Evolutionary conservation across 2,888 invertebrate genomes (phyloP).

Genomic region (Ectobius pallidus): DNA sequence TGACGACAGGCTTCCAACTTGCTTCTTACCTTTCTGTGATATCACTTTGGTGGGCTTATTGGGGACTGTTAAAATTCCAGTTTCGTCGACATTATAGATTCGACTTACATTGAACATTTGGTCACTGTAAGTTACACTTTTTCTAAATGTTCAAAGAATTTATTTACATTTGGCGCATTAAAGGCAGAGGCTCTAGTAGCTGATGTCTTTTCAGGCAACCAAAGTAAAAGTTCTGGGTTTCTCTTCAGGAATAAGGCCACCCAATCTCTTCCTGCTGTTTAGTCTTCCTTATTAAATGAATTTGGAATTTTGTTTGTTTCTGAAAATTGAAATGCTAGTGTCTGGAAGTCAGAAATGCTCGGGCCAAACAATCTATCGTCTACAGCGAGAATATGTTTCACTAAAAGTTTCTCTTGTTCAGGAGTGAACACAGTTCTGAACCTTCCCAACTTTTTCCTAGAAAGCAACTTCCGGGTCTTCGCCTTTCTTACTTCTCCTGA

Average conservation of each 20-base stretch:
- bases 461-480: too few relatives aligned
- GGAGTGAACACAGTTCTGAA: too few relatives aligned
- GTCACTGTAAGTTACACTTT: slow-evolving; percentile 19
- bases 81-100: slow-evolving; percentile 32
- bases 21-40: slow-evolving; percentile 37
- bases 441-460: too few relatives aligned
- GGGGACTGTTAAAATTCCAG: slow-evolving; percentile 12
- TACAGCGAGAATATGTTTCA: slow-evolving; percentile 17
- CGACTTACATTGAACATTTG: not conserved
- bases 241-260: slow-evolving; percentile 38
- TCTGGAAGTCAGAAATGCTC: slow-evolving; percentile 22
- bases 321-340: slow-evolving; percentile 15
- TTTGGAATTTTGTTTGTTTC: not conserved
- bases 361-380: slow-evolving; percentile 23
- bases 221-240: too few relatives aligned
- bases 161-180: slow-evolving; percentile 41
- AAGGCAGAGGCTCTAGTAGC: slow-evolving; percentile 43
- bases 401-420: too few relatives aligned
- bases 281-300: slow-evolving; percentile 25
- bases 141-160: slow-evolving; percentile 44
- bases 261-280: slow-evolving; percentile 31
- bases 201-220: slow-evolving; percentile 45
- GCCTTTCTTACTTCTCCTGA: too few relatives aligned
- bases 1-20: slow-evolving; percentile 44
- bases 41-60: not conserved